Evolutionary conservation across 2,113 vertebrate species (phyloP).

Genomic region (Sciurus niger): DNA sequence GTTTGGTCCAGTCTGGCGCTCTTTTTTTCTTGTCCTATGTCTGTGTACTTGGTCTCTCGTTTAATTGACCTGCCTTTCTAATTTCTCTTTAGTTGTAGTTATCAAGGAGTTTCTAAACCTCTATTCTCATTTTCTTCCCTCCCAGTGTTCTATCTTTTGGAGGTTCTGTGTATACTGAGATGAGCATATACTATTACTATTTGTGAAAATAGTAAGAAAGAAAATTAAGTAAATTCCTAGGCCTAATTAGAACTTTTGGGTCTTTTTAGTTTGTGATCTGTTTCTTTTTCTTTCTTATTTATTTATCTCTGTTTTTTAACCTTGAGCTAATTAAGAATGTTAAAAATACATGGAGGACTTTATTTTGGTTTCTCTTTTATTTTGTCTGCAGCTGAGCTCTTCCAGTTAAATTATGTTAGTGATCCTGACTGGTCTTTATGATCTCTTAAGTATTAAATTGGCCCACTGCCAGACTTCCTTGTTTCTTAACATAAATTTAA

Average conservation of each 20-base stretch:
- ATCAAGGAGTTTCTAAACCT: background rate
- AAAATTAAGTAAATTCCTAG: background rate
- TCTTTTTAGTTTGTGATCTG: background rate
- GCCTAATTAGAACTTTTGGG: background rate
- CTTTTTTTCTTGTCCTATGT: background rate
- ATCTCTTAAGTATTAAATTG: constrained; percentile 35
- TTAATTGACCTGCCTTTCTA: background rate
- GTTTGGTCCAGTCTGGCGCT: background rate
- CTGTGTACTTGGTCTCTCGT: background rate
- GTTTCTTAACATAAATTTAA: constrained; percentile 49
- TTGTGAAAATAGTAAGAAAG: background rate
- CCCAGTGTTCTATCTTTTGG: background rate
- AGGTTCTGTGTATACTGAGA: background rate
- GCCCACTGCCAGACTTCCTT: background rate
- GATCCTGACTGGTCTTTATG: background rate
- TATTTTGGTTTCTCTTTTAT: constrained; percentile 23
- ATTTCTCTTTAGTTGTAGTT: background rate
- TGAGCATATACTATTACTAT: background rate
- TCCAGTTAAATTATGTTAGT: background rate
- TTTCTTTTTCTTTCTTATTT: background rate
- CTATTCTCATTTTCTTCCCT: background rate
- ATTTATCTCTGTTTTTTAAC: background rate
- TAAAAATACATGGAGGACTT: background rate
- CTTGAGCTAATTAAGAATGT: constrained; percentile 13
- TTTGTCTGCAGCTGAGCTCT: background rate